Evolutionary conservation across 2,797 vertebrate genomes (phyloP).

Genomic region (Ciconia nigra): DNA sequence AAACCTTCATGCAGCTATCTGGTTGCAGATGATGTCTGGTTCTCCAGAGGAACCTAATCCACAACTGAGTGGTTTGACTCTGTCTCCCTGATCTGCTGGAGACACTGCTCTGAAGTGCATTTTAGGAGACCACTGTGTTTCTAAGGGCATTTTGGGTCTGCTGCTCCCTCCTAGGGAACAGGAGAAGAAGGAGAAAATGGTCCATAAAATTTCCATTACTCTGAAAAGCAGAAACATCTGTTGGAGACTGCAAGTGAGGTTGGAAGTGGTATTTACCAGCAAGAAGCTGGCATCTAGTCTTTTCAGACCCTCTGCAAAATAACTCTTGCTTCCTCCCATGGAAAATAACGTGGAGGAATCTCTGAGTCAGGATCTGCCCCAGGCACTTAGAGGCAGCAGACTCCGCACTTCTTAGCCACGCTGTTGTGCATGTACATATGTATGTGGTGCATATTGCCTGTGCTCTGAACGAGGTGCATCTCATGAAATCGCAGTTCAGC

Average conservation of each 20-base stretch:
- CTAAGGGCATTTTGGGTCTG: neutral
- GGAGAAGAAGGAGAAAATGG: constrained; percentile 53
- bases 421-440: neutral
- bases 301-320: constrained; percentile 23
- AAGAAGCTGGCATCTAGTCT: constrained; percentile 15
- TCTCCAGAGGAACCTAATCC: neutral
- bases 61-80: neutral
- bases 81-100: neutral
- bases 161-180: neutral
- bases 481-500: neutral
- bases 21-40: neutral
- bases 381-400: constrained; percentile 14
- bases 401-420: neutral
- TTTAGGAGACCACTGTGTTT: neutral
- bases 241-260: constrained; percentile 30
- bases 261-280: constrained; percentile 51
- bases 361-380: constrained; percentile 57
- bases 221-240: constrained; percentile 66
- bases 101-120: neutral
- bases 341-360: constrained; percentile 51
- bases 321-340: constrained; percentile 9
- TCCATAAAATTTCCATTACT: constrained; percentile 58
- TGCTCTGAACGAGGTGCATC: neutral
- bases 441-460: neutral
- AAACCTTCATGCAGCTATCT: neutral